A percentile compares a stretch with the other conserved stretches of the same genome.
Conservation (phyloP, 2,888 invertebrate species). For the Drosophila prostipennis region DNA sequence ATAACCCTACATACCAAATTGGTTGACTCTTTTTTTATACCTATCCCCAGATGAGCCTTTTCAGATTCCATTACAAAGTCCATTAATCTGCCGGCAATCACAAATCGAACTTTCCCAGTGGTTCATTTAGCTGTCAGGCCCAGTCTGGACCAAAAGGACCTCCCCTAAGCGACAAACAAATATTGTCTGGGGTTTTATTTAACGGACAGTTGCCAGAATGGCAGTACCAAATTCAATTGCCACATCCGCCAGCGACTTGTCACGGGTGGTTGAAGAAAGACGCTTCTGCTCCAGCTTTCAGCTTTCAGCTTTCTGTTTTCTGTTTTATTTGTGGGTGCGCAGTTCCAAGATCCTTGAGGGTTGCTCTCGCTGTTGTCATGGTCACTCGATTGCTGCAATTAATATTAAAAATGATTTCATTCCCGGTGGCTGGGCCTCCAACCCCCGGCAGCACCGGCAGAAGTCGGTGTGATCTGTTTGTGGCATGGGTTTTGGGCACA, state of each 20-base stretch:
- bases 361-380: conserved; percentile 64
- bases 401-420: conserved; percentile 75
- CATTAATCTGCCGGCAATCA: conserved; percentile 42
- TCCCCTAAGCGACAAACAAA: conserved; percentile 41
- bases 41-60: conserved; percentile 20
- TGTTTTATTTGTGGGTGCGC: conserved; percentile 33
- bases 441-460: conserved; percentile 5
- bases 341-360: conserved; percentile 57
- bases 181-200: conserved; percentile 48
- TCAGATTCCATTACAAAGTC: conserved; percentile 42
- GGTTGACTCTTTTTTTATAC: background rate
- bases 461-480: conserved; percentile 34
- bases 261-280: conserved; percentile 45
- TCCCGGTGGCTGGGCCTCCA: conserved; percentile 40
- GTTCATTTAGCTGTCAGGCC: conserved; percentile 46
- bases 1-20: conserved; percentile 25
- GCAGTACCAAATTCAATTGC: conserved; percentile 64
- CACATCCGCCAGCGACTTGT: conserved; percentile 57
- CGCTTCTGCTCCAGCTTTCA: conserved; percentile 20
- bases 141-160: conserved; percentile 29
- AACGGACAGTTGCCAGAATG: conserved; percentile 35
- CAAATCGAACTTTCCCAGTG: conserved; percentile 40
- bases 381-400: conserved; percentile 78
- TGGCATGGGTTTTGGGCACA: conserved; percentile 24
- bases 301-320: background rate